Percentiles rank a stretch among this genome's conserved stretches.
Evolutionary conservation across 2,113 vertebrate genomes (phyloP).

Genomic region (Steatornis caripensis): DNA sequence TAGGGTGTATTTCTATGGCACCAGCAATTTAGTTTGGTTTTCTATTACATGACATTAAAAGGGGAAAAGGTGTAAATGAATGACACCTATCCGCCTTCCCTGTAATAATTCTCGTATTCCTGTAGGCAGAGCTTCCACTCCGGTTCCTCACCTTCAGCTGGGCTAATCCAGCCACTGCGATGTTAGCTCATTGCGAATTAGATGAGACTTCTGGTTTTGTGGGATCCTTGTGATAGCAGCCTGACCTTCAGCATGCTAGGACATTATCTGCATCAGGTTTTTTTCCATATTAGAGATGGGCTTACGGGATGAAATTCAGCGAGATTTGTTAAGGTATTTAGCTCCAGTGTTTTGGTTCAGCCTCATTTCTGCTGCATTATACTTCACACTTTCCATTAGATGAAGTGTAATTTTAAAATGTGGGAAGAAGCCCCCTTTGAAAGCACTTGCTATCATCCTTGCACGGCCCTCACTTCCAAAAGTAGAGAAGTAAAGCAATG

Average conservation of each 20-base stretch:
- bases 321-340: conserved; percentile 52
- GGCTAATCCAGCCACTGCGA: background rate
- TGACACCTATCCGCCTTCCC: background rate
- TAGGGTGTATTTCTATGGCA: background rate
- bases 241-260: conserved; percentile 39
- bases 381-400: conserved; percentile 1
- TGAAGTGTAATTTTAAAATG: conserved; percentile 43
- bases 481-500: background rate
- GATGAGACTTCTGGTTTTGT: background rate
- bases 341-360: conserved; percentile 58
- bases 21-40: background rate
- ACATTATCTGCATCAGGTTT: background rate
- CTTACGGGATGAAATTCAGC: background rate
- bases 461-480: conserved; percentile 1
- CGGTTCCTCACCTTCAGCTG: background rate
- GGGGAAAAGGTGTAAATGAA: background rate
- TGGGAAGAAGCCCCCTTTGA: conserved; percentile 3
- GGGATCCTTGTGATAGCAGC: background rate
- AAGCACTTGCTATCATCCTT: background rate
- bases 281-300: background rate
- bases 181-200: background rate
- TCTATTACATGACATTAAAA: background rate
- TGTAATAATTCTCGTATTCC: background rate
- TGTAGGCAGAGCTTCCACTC: background rate
- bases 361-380: conserved; percentile 51